Evolutionary conservation across 2,888 invertebrate genomes (phyloP).

Genomic region (Bombylius major): DNA sequence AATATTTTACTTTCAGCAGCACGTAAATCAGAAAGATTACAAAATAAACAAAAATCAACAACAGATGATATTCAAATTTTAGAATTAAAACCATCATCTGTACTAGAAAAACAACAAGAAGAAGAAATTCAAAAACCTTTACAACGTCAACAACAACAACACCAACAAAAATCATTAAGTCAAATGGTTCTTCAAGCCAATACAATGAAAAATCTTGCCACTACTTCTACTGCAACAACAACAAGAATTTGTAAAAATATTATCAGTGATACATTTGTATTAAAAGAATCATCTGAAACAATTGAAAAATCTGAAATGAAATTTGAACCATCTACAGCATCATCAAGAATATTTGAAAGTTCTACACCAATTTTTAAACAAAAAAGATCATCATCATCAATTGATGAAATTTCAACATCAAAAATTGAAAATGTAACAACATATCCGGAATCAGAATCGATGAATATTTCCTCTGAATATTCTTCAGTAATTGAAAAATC

Average conservation of each 20-base stretch:
- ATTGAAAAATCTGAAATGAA: background rate
- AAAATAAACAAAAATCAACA: background rate
- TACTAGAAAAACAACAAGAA: background rate
- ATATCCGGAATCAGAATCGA: background rate
- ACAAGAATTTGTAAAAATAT: background rate
- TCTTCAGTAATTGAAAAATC: conserved; percentile 1
- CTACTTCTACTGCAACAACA: background rate
- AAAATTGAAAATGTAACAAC: background rate
- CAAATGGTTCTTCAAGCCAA: conserved; percentile 9
- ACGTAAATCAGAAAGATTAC: conserved; percentile 5
- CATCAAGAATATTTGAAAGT: background rate
- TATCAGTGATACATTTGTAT: background rate
- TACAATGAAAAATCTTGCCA: background rate
- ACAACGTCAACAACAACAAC: background rate
- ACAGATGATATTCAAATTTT: background rate
- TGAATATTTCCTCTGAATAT: background rate
- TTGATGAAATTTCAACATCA: background rate
- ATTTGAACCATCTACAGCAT: background rate
- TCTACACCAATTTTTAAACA: background rate
- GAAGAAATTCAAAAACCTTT: background rate
- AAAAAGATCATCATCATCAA: background rate
- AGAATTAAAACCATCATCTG: background rate
- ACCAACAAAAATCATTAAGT: conserved; percentile 4
- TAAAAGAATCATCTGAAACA: background rate
- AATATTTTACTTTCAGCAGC: conserved; percentile 4